phyloP scores from a whole-genome alignment of 2,113 vertebrate species.

The Hiodon tergisus region DNA sequence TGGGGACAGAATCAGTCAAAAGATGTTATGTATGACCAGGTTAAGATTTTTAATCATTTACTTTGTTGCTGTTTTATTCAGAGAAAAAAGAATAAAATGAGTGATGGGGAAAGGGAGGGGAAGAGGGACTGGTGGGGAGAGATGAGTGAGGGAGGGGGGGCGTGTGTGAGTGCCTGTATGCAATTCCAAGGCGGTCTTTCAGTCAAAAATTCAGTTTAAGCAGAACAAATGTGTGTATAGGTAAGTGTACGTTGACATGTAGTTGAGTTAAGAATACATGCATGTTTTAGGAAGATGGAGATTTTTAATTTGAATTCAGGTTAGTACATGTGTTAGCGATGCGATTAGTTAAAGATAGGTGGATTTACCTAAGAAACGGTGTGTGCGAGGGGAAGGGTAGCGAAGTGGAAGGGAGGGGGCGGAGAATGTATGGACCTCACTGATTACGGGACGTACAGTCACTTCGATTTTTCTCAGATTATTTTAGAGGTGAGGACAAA shows the following conservation, averaged over 20 bases:
- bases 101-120: constrained; percentile 48
- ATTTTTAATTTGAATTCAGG: not conserved
- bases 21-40: not conserved
- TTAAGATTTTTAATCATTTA: not conserved
- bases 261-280: constrained; percentile 1
- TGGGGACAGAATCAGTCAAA: not conserved
- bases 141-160: constrained; percentile 44
- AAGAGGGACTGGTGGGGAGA: constrained; percentile 55
- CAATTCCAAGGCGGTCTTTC: constrained; percentile 67
- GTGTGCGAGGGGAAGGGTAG: constrained; percentile 44
- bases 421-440: constrained; percentile 62
- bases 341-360: constrained; percentile 51
- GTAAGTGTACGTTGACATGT: constrained; percentile 11
- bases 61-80: constrained; percentile 27
- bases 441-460: constrained; percentile 63
- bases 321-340: constrained; percentile 24
- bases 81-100: constrained; percentile 40
- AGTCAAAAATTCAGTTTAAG: constrained; percentile 52
- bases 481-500: constrained; percentile 68
- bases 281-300: not conserved
- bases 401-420: constrained; percentile 43
- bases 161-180: constrained; percentile 59
- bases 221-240: constrained; percentile 45
- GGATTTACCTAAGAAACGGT: constrained; percentile 56
- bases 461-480: constrained; percentile 62